Evolutionary conservation across 2,797 vertebrate genomes (phyloP).

Genomic region (Decapterus maruadsi): DNA sequence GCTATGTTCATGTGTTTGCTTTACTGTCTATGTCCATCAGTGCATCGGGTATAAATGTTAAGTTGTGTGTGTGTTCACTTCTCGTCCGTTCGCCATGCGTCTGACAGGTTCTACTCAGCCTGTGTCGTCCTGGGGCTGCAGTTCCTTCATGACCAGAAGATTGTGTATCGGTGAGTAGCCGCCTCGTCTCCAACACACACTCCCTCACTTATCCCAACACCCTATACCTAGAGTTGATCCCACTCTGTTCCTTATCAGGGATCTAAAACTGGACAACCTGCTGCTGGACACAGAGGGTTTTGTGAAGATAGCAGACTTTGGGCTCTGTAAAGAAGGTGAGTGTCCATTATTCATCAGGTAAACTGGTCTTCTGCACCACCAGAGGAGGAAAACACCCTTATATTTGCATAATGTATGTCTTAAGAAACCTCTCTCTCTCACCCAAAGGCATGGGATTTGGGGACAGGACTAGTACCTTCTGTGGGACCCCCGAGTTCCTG

Average conservation of each 20-base stretch:
- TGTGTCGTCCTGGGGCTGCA: conserved; percentile 94
- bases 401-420: background rate
- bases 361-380: background rate
- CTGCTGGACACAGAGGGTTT: conserved; percentile 92
- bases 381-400: background rate
- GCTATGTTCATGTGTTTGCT: background rate
- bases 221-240: background rate
- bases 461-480: conserved; percentile 94
- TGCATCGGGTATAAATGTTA: background rate
- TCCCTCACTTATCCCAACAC: background rate
- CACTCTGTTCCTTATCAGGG: conserved; percentile 76
- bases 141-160: conserved; percentile 93
- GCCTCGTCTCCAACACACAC: background rate
- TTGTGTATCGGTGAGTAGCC: conserved; percentile 91
- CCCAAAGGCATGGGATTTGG: conserved; percentile 91
- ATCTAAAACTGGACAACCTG: conserved; percentile 94
- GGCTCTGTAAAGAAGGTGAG: conserved; percentile 95
- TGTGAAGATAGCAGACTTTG: conserved; percentile 95
- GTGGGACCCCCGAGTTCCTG: conserved; percentile 94
- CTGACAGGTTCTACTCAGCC: conserved; percentile 90
- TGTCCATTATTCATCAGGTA: background rate
- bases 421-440: background rate
- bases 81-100: background rate
- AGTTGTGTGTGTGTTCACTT: background rate
- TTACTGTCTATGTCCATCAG: background rate